phyloP scores from a whole-genome alignment of 2,797 vertebrate species.

The Sebastiscus albofasciatus region DNA sequence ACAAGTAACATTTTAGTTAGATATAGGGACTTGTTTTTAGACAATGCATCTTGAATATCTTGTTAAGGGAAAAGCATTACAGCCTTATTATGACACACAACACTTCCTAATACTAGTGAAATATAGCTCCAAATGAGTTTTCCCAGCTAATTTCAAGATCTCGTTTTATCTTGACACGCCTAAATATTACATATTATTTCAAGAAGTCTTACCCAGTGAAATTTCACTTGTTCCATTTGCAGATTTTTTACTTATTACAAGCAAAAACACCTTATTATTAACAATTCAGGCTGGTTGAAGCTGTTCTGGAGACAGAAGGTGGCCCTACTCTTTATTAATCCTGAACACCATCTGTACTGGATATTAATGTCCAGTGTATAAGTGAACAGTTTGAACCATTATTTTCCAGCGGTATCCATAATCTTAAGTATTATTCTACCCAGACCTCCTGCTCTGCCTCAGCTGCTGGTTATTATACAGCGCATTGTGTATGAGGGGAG shows the following conservation, averaged over 20 bases:
- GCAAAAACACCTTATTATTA: not conserved
- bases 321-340: not conserved
- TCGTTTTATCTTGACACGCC: fast-evolving
- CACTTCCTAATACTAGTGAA: not conserved
- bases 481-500: conserved; percentile 11
- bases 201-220: not conserved
- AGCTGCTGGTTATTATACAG: not conserved
- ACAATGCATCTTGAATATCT: not conserved
- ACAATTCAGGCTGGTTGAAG: not conserved
- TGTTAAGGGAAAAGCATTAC: not conserved
- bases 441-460: not conserved
- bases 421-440: not conserved
- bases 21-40: not conserved
- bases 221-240: not conserved
- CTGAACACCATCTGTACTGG: not conserved
- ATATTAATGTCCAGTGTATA: not conserved
- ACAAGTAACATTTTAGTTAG: not conserved
- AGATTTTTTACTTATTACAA: not conserved
- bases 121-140: not conserved
- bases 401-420: not conserved
- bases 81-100: too few relatives aligned
- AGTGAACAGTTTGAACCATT: not conserved
- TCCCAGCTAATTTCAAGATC: not conserved
- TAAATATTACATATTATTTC: too few relatives aligned
- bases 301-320: not conserved